These are phyloP conservation scores for Indri indri DNA, from an alignment of 2,113 vertebrate species.

Conservation along the genomic window DNA sequence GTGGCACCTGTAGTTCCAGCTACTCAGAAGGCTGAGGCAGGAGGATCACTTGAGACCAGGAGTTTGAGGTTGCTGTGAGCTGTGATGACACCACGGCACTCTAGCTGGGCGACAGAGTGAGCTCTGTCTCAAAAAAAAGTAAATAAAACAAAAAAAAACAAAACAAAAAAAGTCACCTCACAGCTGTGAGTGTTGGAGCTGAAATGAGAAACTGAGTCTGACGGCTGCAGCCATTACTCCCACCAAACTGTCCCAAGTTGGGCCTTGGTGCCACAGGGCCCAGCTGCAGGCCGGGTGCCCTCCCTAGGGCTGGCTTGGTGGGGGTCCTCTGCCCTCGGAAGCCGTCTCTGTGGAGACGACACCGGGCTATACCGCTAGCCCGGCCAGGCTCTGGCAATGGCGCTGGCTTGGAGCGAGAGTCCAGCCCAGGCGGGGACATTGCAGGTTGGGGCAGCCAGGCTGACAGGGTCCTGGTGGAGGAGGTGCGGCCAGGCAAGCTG, in stretches of 20 bases:
- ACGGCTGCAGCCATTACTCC: accelerated
- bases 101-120: too few relatives aligned
- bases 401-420: background rate
- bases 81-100: too few relatives aligned
- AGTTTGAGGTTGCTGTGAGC: too few relatives aligned
- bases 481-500: background rate
- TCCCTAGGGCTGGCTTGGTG: background rate
- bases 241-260: accelerated
- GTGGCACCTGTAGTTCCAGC: too few relatives aligned
- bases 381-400: background rate
- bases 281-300: background rate
- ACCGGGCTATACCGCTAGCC: accelerated
- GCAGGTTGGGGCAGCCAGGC: background rate
- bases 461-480: background rate
- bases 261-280: background rate
- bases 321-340: background rate
- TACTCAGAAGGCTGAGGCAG: too few relatives aligned
- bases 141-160: background rate
- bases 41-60: too few relatives aligned
- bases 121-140: too few relatives aligned
- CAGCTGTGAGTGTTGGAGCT: background rate
- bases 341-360: background rate
- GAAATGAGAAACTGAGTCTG: background rate
- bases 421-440: background rate
- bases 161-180: background rate